Percentiles rank a stretch among this genome's conserved stretches.
Evolutionary conservation across 2,113 vertebrate genomes (phyloP).

Genomic region (Semicossyphus pulcher): DNA sequence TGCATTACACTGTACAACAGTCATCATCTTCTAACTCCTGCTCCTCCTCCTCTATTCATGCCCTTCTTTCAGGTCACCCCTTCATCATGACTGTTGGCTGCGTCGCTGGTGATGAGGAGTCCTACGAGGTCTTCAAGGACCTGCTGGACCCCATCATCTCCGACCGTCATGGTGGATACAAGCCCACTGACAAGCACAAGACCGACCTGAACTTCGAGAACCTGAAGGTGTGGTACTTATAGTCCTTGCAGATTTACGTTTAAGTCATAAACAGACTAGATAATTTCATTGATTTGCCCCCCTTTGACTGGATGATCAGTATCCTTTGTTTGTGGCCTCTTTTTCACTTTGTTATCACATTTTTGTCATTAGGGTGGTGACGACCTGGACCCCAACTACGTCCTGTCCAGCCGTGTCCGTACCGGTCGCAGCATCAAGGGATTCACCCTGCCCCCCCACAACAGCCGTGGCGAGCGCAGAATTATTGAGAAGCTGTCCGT

Average conservation of each 20-base stretch:
- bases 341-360: neutral
- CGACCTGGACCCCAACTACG: constrained; percentile 92
- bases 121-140: constrained; percentile 90
- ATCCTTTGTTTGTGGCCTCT: neutral
- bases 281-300: neutral
- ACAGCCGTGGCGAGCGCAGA: constrained; percentile 93
- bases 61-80: constrained; percentile 86
- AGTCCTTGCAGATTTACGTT: neutral
- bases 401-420: constrained; percentile 93
- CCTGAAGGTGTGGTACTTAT: constrained; percentile 86
- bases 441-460: constrained; percentile 92
- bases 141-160: constrained; percentile 91
- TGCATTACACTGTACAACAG: neutral
- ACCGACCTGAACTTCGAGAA: constrained; percentile 95
- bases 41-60: neutral
- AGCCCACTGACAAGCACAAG: constrained; percentile 93
- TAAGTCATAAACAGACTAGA: neutral
- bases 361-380: constrained; percentile 87
- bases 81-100: constrained; percentile 98
- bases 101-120: constrained; percentile 93
- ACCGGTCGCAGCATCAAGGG: constrained; percentile 96
- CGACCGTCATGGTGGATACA: constrained; percentile 93
- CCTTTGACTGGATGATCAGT: neutral
- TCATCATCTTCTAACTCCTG: neutral
- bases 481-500: constrained; percentile 88